These are phyloP conservation scores for Himalopsyche phryganea DNA, from an alignment of 1,140 invertebrate species.

Conservation along the genomic window DNA sequence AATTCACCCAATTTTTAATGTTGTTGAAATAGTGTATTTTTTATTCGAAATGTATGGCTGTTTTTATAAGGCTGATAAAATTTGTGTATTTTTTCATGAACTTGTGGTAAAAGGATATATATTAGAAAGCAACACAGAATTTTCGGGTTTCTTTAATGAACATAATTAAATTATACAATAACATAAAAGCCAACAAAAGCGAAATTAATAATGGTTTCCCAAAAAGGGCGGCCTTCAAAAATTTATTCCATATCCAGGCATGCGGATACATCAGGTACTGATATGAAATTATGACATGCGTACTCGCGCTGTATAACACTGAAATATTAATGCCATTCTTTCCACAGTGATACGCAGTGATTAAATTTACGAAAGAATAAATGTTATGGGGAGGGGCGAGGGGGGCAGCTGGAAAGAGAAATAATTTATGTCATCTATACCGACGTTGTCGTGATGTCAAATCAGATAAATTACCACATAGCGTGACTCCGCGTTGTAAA, in stretches of 20 bases:
- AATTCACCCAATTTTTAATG: too few relatives aligned
- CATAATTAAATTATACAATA: too few relatives aligned
- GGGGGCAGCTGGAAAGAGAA: conserved; percentile 15
- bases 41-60: too few relatives aligned
- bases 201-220: neutral
- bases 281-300: neutral
- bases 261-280: neutral
- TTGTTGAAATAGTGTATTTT: too few relatives aligned
- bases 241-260: neutral
- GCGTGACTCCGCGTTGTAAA: conserved; percentile 23
- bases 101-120: too few relatives aligned
- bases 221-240: neutral
- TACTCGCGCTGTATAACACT: neutral
- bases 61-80: too few relatives aligned
- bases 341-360: conserved; percentile 1
- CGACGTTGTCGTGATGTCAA: conserved; percentile 26
- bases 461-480: conserved; percentile 22
- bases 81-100: too few relatives aligned
- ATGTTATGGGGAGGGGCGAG: too few relatives aligned
- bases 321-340: conserved; percentile 1
- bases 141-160: too few relatives aligned
- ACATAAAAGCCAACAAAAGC: too few relatives aligned
- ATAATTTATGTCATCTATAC: conserved; percentile 25
- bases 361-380: conserved; percentile 4
- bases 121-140: too few relatives aligned